A percentile compares a stretch with the other conserved stretches of the same genome.
Evolutionary conservation across 2,797 vertebrate genomes (phyloP).

Genomic region (Catostomus latipinnis): DNA sequence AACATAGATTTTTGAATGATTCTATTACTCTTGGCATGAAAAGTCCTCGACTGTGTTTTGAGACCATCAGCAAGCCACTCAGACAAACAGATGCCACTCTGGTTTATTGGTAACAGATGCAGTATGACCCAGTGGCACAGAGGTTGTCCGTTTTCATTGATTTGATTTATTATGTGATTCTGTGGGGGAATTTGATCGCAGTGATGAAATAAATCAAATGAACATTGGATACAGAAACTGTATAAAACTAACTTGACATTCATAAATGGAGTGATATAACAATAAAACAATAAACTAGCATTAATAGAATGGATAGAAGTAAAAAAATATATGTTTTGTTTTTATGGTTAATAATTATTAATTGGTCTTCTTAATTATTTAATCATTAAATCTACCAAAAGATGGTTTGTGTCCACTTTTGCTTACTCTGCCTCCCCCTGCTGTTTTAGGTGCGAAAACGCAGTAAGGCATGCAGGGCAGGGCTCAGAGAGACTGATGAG

Average conservation of each 20-base stretch:
- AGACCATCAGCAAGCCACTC: neutral
- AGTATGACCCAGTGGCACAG: neutral
- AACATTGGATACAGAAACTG: neutral
- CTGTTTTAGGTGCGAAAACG: slow-evolving; percentile 88
- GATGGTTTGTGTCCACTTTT: slow-evolving; percentile 10
- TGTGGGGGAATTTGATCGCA: neutral
- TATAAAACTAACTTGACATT: neutral
- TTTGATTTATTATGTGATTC: neutral
- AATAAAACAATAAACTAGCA: neutral
- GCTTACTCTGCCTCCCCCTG: slow-evolving; percentile 49
- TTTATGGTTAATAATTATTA: no score
- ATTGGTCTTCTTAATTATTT: neutral
- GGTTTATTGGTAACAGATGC: slow-evolving; percentile 9
- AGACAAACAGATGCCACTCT: neutral
- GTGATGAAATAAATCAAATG: neutral
- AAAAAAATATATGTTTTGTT: no score
- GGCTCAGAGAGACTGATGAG: slow-evolving; percentile 91
- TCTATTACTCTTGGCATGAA: neutral
- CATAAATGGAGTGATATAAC: neutral
- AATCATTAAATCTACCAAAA: neutral
- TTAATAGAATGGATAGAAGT: neutral
- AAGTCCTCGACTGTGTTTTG: slow-evolving; percentile 2
- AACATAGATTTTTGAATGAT: neutral
- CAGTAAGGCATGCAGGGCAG: slow-evolving; percentile 94
- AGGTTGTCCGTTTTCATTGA: neutral